phyloP scores from a whole-genome alignment of 92 coral and sea anemone genomes.

The Blastomussa wellsi region DNA sequence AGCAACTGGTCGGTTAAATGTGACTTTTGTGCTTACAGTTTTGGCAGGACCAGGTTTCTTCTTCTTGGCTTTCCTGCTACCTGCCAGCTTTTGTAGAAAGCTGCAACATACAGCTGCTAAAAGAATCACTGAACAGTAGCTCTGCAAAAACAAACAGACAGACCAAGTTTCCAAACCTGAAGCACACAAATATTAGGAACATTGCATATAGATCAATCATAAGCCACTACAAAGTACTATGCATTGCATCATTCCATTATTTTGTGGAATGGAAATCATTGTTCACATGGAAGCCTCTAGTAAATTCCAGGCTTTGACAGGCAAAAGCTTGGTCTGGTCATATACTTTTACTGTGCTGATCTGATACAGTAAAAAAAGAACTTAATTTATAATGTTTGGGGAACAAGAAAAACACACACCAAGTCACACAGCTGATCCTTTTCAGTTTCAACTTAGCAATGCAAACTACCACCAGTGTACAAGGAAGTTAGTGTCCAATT shows the following conservation, averaged over 20 bases:
- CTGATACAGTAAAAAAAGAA: no score
- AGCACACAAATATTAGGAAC: not conserved
- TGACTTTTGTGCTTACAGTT: conserved; percentile 54
- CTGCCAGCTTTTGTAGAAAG: conserved; percentile 65
- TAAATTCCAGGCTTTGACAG: not conserved
- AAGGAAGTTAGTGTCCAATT: no score
- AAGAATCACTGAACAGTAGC: conserved; percentile 66
- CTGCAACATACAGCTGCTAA: conserved; percentile 75
- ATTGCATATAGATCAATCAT: not conserved
- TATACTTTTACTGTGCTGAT: not conserved
- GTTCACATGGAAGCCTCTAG: not conserved
- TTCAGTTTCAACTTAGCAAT: no score
- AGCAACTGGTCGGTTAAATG: not conserved
- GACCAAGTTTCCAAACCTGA: not conserved
- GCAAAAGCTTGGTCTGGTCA: not conserved
- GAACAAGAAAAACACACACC: no score
- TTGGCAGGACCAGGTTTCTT: conserved; percentile 80
- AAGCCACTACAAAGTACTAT: not conserved
- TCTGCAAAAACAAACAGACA: conserved; percentile 47
- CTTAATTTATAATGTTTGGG: no score
- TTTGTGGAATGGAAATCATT: no score
- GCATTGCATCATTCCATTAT: no score
- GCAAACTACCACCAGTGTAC: no score
- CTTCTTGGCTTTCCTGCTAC: conserved; percentile 81
- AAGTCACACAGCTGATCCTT: no score